These are phyloP conservation scores for Plebejus anna DNA, from an alignment of 2,888 invertebrate species.

Conservation along the genomic window DNA sequence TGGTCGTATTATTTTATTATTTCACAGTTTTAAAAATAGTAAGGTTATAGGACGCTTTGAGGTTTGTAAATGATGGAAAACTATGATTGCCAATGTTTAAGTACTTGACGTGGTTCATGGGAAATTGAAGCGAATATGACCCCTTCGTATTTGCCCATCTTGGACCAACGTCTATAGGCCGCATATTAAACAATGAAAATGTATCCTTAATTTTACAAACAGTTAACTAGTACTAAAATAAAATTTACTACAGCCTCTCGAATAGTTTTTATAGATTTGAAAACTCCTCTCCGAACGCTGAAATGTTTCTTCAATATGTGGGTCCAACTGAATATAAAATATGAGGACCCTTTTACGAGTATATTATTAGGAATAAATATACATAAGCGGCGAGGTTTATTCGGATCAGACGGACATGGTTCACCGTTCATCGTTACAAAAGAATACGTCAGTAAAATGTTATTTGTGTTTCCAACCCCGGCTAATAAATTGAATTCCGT, in stretches of 20 bases:
- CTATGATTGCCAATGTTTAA: too few species aligned
- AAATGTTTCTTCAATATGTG: conserved; percentile 72
- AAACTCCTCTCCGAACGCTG: conserved; percentile 41
- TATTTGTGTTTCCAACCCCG: conserved; percentile 26
- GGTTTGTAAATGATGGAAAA: too few species aligned
- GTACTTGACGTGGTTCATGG: too few species aligned
- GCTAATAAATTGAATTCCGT: conserved; percentile 29
- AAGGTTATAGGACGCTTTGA: neutral
- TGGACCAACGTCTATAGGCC: too few species aligned
- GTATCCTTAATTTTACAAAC: too few species aligned
- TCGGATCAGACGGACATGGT: conserved; percentile 56
- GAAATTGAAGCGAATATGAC: too few species aligned
- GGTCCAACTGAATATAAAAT: conserved; percentile 68
- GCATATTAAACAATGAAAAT: too few species aligned
- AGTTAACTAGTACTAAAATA: neutral
- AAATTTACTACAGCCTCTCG: neutral
- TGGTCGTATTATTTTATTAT: neutral
- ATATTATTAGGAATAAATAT: conserved; percentile 71
- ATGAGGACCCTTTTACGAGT: conserved; percentile 64
- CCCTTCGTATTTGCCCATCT: too few species aligned
- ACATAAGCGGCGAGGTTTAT: conserved; percentile 69
- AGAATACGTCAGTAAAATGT: conserved; percentile 28
- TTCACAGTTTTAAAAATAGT: neutral
- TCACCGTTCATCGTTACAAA: conserved; percentile 28
- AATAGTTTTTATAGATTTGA: conserved; percentile 1